Conservation (phyloP, 2,888 invertebrate genomes). For the Diaperis boleti region DNA sequence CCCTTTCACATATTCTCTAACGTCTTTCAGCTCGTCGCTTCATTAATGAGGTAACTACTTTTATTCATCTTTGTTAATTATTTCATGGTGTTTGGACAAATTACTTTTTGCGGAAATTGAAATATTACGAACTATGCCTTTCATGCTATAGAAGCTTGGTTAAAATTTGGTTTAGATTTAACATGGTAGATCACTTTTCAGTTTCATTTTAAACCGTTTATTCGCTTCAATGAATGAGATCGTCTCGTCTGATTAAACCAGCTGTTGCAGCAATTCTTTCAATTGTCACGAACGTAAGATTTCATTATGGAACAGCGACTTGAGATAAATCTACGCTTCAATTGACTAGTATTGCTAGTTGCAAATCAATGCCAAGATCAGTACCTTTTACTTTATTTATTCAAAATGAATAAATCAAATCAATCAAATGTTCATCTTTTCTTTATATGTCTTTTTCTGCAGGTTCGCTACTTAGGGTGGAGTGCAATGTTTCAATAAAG, state of each 20-base stretch:
- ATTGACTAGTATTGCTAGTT: too few species aligned
- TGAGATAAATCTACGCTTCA: too few species aligned
- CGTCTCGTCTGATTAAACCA: conserved; percentile 5
- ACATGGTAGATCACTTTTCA: not conserved
- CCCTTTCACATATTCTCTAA: not conserved
- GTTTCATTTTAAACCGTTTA: conserved; percentile 1
- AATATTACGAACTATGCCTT: not conserved
- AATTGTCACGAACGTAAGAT: conserved; percentile 1
- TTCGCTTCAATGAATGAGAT: conserved; percentile 7
- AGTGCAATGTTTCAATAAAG: too few species aligned
- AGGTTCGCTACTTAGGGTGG: too few species aligned
- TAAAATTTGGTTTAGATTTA: conserved; percentile 8
- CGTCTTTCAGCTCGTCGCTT: conserved; percentile 5
- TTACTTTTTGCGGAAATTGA: not conserved
- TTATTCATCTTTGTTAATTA: not conserved
- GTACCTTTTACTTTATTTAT: too few species aligned
- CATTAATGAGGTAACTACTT: conserved; percentile 13
- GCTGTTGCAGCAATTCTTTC: conserved; percentile 14
- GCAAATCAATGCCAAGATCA: too few species aligned
- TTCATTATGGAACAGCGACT: conserved; percentile 6
- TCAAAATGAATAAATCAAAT: too few species aligned
- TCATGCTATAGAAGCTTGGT: conserved; percentile 10
- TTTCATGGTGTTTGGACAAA: not conserved
- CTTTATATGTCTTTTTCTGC: too few species aligned
- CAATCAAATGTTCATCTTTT: too few species aligned